Evolutionary conservation across 2,888 invertebrate genomes (phyloP).

Genomic region (Hofmannophila pseudospretella): DNA sequence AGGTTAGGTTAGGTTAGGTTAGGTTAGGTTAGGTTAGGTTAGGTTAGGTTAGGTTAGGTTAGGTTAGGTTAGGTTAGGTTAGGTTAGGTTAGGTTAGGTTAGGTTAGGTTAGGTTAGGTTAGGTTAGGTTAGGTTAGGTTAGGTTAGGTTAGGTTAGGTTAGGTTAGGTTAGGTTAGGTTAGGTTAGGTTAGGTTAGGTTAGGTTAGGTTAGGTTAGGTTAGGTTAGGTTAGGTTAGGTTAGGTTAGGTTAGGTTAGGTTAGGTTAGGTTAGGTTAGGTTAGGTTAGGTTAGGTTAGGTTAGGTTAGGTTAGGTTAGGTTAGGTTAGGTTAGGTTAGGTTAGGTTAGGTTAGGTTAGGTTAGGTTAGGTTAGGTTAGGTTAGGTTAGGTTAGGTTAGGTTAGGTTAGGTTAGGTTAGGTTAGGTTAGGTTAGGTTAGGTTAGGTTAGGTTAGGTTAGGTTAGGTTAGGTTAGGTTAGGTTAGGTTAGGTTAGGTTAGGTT

Average conservation of each 20-base stretch:
- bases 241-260: conserved; percentile 12
- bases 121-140: conserved; percentile 12
- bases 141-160: conserved; percentile 14
- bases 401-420: conserved; percentile 4
- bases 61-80: conserved; percentile 14
- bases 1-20: conserved; percentile 12
- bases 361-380: conserved; percentile 4
- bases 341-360: conserved; percentile 8
- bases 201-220: conserved; percentile 13
- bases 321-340: conserved; percentile 8
- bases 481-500: conserved; percentile 7
- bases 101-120: conserved; percentile 14
- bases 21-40: conserved; percentile 11
- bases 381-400: conserved; percentile 3
- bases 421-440: conserved; percentile 5
- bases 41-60: conserved; percentile 14
- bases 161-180: conserved; percentile 11
- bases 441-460: conserved; percentile 8
- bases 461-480: conserved; percentile 7
- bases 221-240: conserved; percentile 14
- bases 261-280: conserved; percentile 4
- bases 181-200: conserved; percentile 14
- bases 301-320: conserved; percentile 7
- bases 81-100: conserved; percentile 14
- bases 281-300: conserved; percentile 7